Base-by-base conservation (phyloP, 2,113 vertebrate species). In the Microcebus ravelobensis region DNA sequence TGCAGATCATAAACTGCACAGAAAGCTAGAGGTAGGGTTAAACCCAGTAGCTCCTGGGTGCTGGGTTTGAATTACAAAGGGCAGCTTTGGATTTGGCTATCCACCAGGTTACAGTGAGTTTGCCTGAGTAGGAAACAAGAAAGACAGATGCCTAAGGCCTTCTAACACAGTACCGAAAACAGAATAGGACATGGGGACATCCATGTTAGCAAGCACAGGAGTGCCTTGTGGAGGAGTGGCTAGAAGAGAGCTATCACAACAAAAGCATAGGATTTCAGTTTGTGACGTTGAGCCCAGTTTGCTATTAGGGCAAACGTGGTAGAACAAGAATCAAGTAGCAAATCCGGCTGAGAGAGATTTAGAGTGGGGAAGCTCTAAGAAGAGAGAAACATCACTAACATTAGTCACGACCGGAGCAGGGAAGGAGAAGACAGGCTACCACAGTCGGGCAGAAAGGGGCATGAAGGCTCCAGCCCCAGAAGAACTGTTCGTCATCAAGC, bases 161-260 rank as follows among this genome's bases (percentile, higher is more conserved):
- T 42, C 1, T 10, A 4, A 0, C 25, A 18, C 25, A 20, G 48
- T 12, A 21, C 4, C 29, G 20, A 81, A 52, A 34, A 45, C 20
- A 73, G 29, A 31, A 6, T 29, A n/a, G 42, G 27, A 23, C 10
- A 10, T 0, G 45, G 39, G 31, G 27, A 50, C 83, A 57, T 18
- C 9, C 39, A 3, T 7, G 31, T 18, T 29, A 13, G 52, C 13
- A 20, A 1, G 2, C 42, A 57, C 10, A 36, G 0, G 0, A 5
- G 6, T 2, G 23, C 34, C 10, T 2, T 59, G 14, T 8, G 23
- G 10, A 59, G 7, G 39, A 67, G 3, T 5, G 5, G 1, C 7
- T 2, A 52, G 94, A n/a, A 70, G 48, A 39, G 0, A 50, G 45
- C 57, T 45, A n/a, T 9, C 8, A 25, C 20, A 34, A 5, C n/a